Evolutionary conservation across 2,888 invertebrate species (phyloP).

Genomic region (Eristalis tenax): DNA sequence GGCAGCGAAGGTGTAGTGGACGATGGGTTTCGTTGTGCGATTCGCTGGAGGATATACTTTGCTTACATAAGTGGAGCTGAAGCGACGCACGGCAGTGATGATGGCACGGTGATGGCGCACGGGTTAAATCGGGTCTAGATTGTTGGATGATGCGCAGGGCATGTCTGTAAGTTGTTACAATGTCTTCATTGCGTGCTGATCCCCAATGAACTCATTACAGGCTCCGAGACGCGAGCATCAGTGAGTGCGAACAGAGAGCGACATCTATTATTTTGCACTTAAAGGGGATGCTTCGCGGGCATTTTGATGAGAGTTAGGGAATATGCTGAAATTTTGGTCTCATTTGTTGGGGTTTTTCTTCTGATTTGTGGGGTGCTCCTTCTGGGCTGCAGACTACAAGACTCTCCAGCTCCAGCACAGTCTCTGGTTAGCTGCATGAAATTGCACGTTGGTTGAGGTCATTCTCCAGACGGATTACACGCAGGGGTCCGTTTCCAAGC

Average conservation of each 20-base stretch:
- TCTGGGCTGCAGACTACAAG: too few species aligned
- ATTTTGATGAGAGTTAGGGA: background rate
- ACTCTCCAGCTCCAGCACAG: too few species aligned
- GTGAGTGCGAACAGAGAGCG: background rate
- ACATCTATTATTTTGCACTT: background rate
- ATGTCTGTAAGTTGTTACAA: background rate
- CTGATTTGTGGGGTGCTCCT: too few species aligned
- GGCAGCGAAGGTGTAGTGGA: conserved; percentile 27
- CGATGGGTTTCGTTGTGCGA: conserved; percentile 8
- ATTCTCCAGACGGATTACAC: too few species aligned
- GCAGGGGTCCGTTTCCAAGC: too few species aligned
- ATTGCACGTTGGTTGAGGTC: too few species aligned
- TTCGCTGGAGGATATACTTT: conserved; percentile 26
- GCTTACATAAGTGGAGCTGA: conserved; percentile 7
- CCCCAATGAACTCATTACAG: background rate
- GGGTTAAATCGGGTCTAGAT: background rate
- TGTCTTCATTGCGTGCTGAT: background rate
- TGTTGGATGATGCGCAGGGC: background rate
- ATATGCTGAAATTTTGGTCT: too few species aligned
- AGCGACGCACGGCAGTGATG: background rate
- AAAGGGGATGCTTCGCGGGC: background rate
- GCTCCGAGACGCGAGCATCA: background rate
- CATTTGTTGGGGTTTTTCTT: too few species aligned
- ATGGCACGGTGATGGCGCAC: background rate
- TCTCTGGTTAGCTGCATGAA: too few species aligned